Percentiles rank a stretch among this genome's conserved stretches.
These are phyloP conservation scores for Desoria tigrina DNA, from an alignment of 2,888 invertebrate species.

Conservation along the genomic window DNA sequence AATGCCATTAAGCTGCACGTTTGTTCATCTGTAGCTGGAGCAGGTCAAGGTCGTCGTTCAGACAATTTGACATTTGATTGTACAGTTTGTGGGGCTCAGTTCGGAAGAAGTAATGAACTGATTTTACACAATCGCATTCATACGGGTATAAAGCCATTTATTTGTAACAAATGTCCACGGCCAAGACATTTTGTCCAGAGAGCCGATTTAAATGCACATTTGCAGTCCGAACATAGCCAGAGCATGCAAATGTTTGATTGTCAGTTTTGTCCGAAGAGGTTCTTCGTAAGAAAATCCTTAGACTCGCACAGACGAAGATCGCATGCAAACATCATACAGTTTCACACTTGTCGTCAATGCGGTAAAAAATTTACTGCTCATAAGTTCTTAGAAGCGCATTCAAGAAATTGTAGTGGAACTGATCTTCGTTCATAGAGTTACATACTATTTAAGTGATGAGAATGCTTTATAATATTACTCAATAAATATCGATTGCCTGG, in stretches of 20 bases:
- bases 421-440: no score
- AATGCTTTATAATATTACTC: no score
- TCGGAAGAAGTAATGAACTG: slow-evolving; percentile 33
- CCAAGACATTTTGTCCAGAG: slow-evolving; percentile 27
- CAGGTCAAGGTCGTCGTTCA: neutral
- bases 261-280: slow-evolving; percentile 36
- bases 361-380: neutral
- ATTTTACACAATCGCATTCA: slow-evolving; percentile 29
- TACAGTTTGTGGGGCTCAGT: slow-evolving; percentile 26
- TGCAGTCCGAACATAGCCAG: slow-evolving; percentile 30
- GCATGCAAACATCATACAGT: slow-evolving; percentile 8
- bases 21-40: neutral
- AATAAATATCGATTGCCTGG: no score
- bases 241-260: slow-evolving; percentile 29
- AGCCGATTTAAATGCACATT: slow-evolving; percentile 32
- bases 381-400: neutral
- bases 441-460: no score
- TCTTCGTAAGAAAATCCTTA: slow-evolving; percentile 37
- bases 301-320: slow-evolving; percentile 16
- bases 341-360: neutral
- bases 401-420: neutral
- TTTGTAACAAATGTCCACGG: slow-evolving; percentile 33
- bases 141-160: slow-evolving; percentile 14
- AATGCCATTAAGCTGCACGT: slow-evolving; percentile 3
- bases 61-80: slow-evolving; percentile 16